Percentiles rank a stretch among this genome's conserved stretches.
Evolutionary conservation across 2,888 invertebrate genomes (phyloP).

Genomic region (Nomada lathburiana): DNA sequence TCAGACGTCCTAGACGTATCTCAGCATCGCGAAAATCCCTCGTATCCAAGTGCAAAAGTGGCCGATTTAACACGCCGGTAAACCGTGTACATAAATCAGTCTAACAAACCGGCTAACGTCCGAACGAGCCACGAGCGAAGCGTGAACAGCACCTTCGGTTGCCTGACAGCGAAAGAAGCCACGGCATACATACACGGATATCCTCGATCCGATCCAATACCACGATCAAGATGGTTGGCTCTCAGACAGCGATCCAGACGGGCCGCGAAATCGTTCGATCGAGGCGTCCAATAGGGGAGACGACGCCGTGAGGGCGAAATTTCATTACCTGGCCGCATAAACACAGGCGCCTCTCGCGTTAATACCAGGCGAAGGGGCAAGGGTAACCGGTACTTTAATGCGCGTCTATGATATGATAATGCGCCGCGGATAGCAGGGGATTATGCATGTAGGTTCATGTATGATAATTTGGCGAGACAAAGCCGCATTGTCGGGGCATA

Average conservation of each 20-base stretch:
- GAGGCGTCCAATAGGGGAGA: conserved; percentile 60
- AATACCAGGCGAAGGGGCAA: conserved; percentile 50
- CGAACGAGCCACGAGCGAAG: conserved; percentile 22
- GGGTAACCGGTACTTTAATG: conserved; percentile 75
- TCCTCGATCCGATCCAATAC: not conserved
- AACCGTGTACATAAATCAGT: conserved; percentile 7
- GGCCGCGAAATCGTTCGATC: conserved; percentile 52
- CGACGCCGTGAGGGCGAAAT: conserved; percentile 40
- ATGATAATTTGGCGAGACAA: conserved; percentile 83
- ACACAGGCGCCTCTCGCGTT: conserved; percentile 75
- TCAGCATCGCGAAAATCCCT: too few species aligned
- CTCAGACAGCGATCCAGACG: conserved; percentile 30
- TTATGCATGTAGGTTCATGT: conserved; percentile 79
- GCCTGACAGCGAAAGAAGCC: not conserved
- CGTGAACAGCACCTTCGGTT: conserved; percentile 8
- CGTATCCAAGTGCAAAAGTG: too few species aligned
- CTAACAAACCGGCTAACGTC: conserved; percentile 10
- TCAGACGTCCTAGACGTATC: too few species aligned
- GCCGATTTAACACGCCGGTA: too few species aligned
- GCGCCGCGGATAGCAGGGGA: conserved; percentile 55
- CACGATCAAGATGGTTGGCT: not conserved
- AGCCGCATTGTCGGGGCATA: conserved; percentile 82
- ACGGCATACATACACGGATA: conserved; percentile 5
- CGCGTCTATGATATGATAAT: conserved; percentile 81
- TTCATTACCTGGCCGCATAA: conserved; percentile 59